Evolutionary conservation across 2,797 vertebrate species (phyloP).

Genomic region (Oreortyx pictus): DNA sequence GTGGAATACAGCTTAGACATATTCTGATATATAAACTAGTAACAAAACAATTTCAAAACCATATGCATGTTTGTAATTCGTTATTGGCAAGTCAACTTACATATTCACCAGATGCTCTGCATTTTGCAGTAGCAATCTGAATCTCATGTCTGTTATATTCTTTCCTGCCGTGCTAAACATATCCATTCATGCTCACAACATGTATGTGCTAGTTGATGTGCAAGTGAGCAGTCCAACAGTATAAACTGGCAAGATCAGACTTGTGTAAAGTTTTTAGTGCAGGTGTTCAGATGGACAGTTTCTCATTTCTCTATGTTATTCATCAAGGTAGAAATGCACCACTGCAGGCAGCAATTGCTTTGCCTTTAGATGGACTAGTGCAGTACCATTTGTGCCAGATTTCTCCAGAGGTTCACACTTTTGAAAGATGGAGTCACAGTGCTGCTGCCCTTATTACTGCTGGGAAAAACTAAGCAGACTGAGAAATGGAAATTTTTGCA

Average conservation of each 20-base stretch:
- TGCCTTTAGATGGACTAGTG: conserved; percentile 5
- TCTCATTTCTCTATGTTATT: neutral
- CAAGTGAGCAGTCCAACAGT: neutral
- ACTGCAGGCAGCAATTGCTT: conserved; percentile 26
- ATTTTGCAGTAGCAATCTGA: conserved; percentile 38
- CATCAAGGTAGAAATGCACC: conserved; percentile 26
- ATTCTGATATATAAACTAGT: neutral
- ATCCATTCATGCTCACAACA: conserved; percentile 39
- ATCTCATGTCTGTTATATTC: conserved; percentile 41
- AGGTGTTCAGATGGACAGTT: conserved; percentile 39
- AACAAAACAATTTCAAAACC: neutral
- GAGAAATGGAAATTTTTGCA: conserved; percentile 27
- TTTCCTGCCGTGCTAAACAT: conserved; percentile 28
- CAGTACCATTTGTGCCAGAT: conserved; percentile 27
- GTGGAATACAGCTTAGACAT: neutral
- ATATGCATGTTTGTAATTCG: conserved; percentile 14
- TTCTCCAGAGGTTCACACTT: conserved; percentile 48
- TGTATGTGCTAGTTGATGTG: conserved; percentile 15
- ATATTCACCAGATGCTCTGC: conserved; percentile 13
- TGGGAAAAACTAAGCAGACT: conserved; percentile 36
- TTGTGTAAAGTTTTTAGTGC: conserved; percentile 23
- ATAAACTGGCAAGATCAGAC: conserved; percentile 21
- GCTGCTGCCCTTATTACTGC: conserved; percentile 12
- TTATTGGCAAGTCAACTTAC: conserved; percentile 17
- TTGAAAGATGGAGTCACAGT: neutral